Evolutionary conservation across 1,140 invertebrate species (phyloP), one percentile per base, ranked within the genome.

Genomic region (Drosophila lacertosa): DNA sequence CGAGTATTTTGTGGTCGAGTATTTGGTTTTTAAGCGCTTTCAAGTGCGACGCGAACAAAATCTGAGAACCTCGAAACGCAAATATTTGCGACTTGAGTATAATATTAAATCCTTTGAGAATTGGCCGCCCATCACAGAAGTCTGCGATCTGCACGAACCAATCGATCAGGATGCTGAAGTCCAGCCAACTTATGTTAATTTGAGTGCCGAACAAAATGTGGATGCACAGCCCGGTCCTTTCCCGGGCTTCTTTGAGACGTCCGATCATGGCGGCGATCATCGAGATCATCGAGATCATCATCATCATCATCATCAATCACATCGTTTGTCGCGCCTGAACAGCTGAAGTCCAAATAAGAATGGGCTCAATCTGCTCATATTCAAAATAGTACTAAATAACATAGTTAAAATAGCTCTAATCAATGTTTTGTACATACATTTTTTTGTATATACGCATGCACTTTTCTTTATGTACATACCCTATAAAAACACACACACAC

Each of bases 51-150:
- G 83, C 3, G 82, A 93, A 91, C 86, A 93, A 64, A 92, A 94
- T 77, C 73, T 93, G 4, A 88, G 93, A 15, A 94, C 94, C 74
- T 94, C 94, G 0, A 93, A 93, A 22, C 91, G 92, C n/a, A 94
- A 93, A 74, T 95, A 93, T 70, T 88, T 95, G 24, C 91, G 92
- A 6, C 92, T 95, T 3, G 94, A 95, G 60, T 86, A 92, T 9
- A 92, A 94, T 37, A 81, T 95, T 57, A 84, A 92, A n/a, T 75
- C 89, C 10, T 93, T 93, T 71, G 74, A 81, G 0, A 93, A 93
- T 51, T 95, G 95, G 95, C 95, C 95, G 6, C 92, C 93, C 20
- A 78, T 93, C 44, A 91, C 91, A 4, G 89, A 91, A 5, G 80
- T 91, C 40, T 91, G 86, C 10, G 91, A 91, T 11, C 89, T 91